phyloP scores from a whole-genome alignment of 2,113 vertebrate genomes.

The Oncorhynchus nerka region DNA sequence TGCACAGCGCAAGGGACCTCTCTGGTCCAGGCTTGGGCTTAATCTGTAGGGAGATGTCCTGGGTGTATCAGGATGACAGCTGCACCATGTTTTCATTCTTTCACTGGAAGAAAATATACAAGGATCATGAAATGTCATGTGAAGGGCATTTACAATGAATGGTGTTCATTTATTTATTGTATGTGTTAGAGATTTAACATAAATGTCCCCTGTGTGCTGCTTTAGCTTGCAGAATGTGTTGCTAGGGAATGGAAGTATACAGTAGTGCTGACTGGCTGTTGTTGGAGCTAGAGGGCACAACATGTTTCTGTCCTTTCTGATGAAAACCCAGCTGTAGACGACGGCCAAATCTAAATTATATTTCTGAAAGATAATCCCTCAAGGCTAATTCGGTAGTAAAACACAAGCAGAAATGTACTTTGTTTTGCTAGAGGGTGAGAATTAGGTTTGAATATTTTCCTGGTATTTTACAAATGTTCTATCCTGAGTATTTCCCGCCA shows the following conservation, averaged over 20 bases:
- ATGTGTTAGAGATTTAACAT: background rate
- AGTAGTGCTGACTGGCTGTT: too few relatives aligned
- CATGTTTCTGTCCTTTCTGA: slow-evolving; percentile 12
- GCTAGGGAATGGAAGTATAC: background rate
- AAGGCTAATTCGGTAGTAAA: slow-evolving; percentile 12
- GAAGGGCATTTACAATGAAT: background rate
- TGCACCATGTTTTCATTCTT: background rate
- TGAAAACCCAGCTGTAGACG: slow-evolving; percentile 6
- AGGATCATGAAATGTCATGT: background rate
- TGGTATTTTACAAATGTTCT: too few relatives aligned
- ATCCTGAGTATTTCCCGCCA: too few relatives aligned
- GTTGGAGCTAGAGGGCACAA: slow-evolving; percentile 8
- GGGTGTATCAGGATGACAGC: slow-evolving; percentile 50
- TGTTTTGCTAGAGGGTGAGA: slow-evolving; percentile 30
- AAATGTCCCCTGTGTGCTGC: background rate
- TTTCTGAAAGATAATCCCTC: slow-evolving; percentile 25
- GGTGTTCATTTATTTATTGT: background rate
- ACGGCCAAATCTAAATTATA: background rate
- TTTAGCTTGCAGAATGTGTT: background rate
- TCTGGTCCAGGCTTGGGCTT: background rate
- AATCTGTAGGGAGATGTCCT: slow-evolving; percentile 33
- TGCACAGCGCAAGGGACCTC: slow-evolving; percentile 9
- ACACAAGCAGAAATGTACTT: slow-evolving; percentile 16
- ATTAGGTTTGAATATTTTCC: too few relatives aligned
- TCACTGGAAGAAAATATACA: background rate